Evolutionary conservation across 23 tunicate genomes (phyloP), one percentile per base, ranked within the genome.

Genomic region (Ascidia mentula): DNA sequence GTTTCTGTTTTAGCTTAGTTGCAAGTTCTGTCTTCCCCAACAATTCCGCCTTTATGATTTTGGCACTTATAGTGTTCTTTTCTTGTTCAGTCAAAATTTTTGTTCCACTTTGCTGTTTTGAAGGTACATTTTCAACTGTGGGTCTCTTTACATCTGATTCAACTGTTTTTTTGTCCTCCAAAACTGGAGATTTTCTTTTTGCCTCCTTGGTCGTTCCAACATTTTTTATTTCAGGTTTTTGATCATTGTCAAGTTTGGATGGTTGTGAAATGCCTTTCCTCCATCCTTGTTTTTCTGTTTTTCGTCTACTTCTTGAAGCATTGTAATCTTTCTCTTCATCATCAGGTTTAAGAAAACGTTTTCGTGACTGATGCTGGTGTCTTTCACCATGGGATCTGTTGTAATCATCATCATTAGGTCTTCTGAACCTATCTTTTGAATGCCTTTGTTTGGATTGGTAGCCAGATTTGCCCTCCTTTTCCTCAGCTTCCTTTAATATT

Each of bases 11-110:
- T 32, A 93, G 60, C 53, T 75, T 84, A 60, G 80, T 73, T n/a
- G 86, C 87, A 18, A 93, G 71, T 8, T 79, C 72, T 9, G 30
- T 60, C 40, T 93, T 93, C 7, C 98, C 93, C 84, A 88, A 77
- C 32, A 93, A 53, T 40, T 93, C 98, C 1, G 92, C 92, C 72
- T 88, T 93, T 22, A 93, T 78, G 0, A 93, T 84, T 69, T 93
- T 93, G 18, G 98, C 98, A 36, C 86, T 89, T 69, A 93, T 80
- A 39, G 37, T 37, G 77, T 93, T 93, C 60, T 88, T 93, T 81
- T 93, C 98, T 75, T 93, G 42, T 87, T 84, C 89, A 20, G 87
- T 79, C 69, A 93, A 60, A 77, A 88, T 84, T 70, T 77, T 78
- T 18, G 34, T 46, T 2, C 18, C 33, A 38, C 34, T 33, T 15